Evolutionary conservation across 2,888 invertebrate genomes (phyloP).

Genomic region (Lycocerus yunnanus): DNA sequence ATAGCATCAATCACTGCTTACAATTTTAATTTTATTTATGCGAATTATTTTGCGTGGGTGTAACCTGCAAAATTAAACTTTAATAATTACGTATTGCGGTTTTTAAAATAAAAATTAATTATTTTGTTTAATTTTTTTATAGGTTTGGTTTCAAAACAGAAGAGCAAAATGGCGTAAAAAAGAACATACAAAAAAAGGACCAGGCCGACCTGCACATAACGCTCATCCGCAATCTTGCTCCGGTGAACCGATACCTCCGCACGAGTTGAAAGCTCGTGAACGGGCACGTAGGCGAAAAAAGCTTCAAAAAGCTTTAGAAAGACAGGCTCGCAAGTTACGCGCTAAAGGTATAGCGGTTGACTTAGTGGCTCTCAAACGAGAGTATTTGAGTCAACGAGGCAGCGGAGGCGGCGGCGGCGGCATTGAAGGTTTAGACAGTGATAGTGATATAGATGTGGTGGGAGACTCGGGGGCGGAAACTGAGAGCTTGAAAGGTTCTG

Average conservation of each 20-base stretch:
- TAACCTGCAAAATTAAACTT: no score
- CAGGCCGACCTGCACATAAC: constrained; percentile 97
- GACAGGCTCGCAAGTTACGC: constrained; percentile 89
- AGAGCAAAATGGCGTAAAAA: constrained; percentile 99
- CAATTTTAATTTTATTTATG: not conserved
- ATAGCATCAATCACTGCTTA: not conserved
- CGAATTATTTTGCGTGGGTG: no score
- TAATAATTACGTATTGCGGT: no score
- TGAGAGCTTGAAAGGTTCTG: constrained; percentile 65
- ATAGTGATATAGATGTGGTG: constrained; percentile 85
- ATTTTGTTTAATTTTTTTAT: constrained; percentile 46
- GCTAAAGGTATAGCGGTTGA: constrained; percentile 91
- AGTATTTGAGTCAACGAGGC: constrained; percentile 81
- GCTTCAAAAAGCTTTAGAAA: constrained; percentile 86
- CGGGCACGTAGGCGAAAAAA: constrained; percentile 89
- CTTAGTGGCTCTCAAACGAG: constrained; percentile 80
- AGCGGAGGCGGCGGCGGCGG: constrained; percentile 58
- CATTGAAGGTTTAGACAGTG: constrained; percentile 57
- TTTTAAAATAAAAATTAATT: not conserved
- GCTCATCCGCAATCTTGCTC: constrained; percentile 97
- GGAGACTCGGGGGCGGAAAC: constrained; percentile 75
- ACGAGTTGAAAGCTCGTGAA: constrained; percentile 83
- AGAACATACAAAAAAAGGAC: constrained; percentile 98
- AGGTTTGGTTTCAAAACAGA: constrained; percentile 99
- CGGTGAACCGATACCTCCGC: constrained; percentile 95